Percentiles rank a stretch among this genome's conserved stretches.
These are phyloP conservation scores for Philonicus albiceps DNA, from an alignment of 2,888 invertebrate species.

Conservation along the genomic window DNA sequence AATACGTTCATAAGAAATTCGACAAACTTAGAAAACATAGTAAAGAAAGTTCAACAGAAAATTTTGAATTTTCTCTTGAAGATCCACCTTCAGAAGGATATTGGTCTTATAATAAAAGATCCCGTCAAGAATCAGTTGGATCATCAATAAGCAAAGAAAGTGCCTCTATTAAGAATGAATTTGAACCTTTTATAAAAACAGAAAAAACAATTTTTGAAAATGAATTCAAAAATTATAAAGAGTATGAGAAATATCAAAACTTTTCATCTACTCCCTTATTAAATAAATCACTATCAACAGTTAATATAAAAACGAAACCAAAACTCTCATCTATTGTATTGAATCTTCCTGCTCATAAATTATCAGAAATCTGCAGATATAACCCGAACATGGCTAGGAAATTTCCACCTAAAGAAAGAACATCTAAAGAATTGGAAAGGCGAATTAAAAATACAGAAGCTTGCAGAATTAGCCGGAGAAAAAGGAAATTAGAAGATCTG, in stretches of 20 bases:
- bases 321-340: background rate
- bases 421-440: slow-evolving; percentile 9
- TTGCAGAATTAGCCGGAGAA: slow-evolving; percentile 14
- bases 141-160: background rate
- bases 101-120: background rate
- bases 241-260: background rate
- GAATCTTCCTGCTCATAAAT: background rate
- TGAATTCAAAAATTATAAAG: background rate
- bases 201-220: background rate
- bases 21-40: background rate
- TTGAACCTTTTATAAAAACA: background rate
- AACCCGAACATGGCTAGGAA: slow-evolving; percentile 29
- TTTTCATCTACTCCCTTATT: background rate
- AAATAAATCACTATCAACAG: background rate
- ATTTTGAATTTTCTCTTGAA: background rate
- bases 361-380: slow-evolving; percentile 30
- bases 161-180: background rate
- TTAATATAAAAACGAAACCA: background rate
- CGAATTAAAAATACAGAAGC: slow-evolving; percentile 32
- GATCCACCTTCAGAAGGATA: background rate
- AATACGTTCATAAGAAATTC: background rate
- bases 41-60: background rate
- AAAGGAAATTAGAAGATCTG: slow-evolving; percentile 12
- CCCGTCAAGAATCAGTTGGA: background rate
- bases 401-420: slow-evolving; percentile 4